Percentiles rank a stretch among this genome's conserved stretches.
phyloP scores from a whole-genome alignment of 2,113 vertebrate species.

The Amphiprion percula region DNA sequence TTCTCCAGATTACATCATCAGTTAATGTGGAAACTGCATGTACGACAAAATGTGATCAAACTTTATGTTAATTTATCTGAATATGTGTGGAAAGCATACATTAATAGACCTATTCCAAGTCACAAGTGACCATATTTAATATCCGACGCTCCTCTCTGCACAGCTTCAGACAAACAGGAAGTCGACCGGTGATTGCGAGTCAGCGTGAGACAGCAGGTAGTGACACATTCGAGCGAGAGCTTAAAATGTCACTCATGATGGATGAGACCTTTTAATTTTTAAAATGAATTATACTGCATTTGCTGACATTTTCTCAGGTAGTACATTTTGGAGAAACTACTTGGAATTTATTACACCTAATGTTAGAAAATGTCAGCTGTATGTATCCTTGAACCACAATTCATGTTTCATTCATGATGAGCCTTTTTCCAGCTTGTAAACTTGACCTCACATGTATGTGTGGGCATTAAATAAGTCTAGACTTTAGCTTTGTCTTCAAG shows the following conservation, averaged over 20 bases:
- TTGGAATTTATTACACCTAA: conserved; percentile 38
- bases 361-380: conserved; percentile 48
- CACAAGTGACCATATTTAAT: neutral
- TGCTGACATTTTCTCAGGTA: conserved; percentile 48
- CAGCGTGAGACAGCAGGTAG: neutral
- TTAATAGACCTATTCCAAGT: neutral
- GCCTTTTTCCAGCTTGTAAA: neutral
- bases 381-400: conserved; percentile 13
- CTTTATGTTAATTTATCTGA: too few species aligned
- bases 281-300: conserved; percentile 43
- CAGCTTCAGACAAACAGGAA: neutral
- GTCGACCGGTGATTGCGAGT: conserved; percentile 6
- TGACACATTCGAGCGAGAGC: neutral
- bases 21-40: too few species aligned
- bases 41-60: too few species aligned
- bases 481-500: conserved; percentile 15
- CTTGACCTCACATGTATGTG: neutral
- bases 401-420: conserved; percentile 21
- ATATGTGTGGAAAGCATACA: too few species aligned
- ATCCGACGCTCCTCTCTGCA: too few species aligned
- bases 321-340: conserved; percentile 25
- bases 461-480: neutral
- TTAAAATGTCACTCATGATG: conserved; percentile 37
- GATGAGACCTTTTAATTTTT: conserved; percentile 45
- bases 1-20: too few species aligned